Evolutionary conservation across 2,113 vertebrate genomes (phyloP).

Genomic region (Oreochromis spilurus): DNA sequence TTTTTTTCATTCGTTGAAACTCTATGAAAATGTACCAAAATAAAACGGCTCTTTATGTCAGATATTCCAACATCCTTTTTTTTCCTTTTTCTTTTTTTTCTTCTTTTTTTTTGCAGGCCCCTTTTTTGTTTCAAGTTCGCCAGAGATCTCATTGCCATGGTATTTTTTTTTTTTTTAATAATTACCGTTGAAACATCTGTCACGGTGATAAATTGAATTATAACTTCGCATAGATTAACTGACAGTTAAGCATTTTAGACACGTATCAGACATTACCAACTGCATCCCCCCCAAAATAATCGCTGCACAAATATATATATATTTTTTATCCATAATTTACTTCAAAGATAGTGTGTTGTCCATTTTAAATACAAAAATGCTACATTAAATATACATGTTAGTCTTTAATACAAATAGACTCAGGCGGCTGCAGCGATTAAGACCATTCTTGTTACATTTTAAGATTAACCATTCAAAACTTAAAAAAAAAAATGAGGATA

Average conservation of each 20-base stretch:
- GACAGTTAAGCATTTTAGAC: constrained; percentile 75
- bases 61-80: not conserved
- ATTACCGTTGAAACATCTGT: constrained; percentile 42
- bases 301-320: constrained; percentile 83
- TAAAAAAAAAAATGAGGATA: constrained; percentile 72
- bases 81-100: not conserved
- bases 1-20: not conserved
- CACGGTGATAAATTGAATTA: constrained; percentile 42
- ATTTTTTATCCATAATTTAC: constrained; percentile 94
- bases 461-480: constrained; percentile 85
- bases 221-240: constrained; percentile 62
- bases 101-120: not conserved
- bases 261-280: constrained; percentile 47
- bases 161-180: not conserved
- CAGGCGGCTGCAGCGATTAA: constrained; percentile 83
- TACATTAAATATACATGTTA: constrained; percentile 99
- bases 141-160: not conserved
- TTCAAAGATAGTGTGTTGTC: constrained; percentile 98
- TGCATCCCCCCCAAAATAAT: constrained; percentile 72
- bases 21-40: not conserved
- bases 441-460: constrained; percentile 84
- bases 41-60: not conserved
- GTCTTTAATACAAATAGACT: constrained; percentile 97
- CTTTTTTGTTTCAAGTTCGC: not conserved
- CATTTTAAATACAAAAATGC: constrained; percentile 99